Conservation (phyloP, 2,888 invertebrate species). For the Pollenia labialis region DNA sequence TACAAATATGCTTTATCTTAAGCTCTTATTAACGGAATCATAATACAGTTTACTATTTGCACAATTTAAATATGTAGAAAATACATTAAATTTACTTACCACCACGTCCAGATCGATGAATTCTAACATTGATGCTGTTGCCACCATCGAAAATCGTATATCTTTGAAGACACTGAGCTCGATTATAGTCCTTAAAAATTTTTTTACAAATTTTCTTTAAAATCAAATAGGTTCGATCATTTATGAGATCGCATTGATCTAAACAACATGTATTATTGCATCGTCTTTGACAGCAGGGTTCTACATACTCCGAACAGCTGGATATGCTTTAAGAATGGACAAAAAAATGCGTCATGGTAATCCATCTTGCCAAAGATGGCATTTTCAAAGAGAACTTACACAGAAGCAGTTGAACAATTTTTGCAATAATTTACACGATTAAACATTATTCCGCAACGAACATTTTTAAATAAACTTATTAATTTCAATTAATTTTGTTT, state of each 20-base stretch:
- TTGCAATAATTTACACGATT: slow-evolving; percentile 15
- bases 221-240: slow-evolving; percentile 77
- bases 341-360: not conserved
- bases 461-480: slow-evolving; percentile 18
- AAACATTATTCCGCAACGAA: slow-evolving; percentile 33
- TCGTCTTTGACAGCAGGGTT: slow-evolving; percentile 69
- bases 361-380: not conserved
- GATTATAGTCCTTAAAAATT: slow-evolving; percentile 77
- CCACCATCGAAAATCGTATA: slow-evolving; percentile 80
- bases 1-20: too few species aligned
- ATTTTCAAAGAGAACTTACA: not conserved
- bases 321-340: slow-evolving; percentile 74
- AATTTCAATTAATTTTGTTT: not conserved
- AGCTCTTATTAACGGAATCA: too few species aligned
- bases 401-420: not conserved
- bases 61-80: not conserved
- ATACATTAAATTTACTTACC: slow-evolving; percentile 39
- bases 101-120: slow-evolving; percentile 61
- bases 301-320: slow-evolving; percentile 74
- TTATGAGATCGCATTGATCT: slow-evolving; percentile 75
- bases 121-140: slow-evolving; percentile 76
- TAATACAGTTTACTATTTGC: too few species aligned
- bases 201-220: slow-evolving; percentile 80
- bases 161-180: slow-evolving; percentile 77
- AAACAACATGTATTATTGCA: slow-evolving; percentile 70